Percentiles rank a stretch among this genome's conserved stretches.
Conservation (phyloP, 1,140 invertebrate genomes). For the Tetragnatha versicolor region DNA sequence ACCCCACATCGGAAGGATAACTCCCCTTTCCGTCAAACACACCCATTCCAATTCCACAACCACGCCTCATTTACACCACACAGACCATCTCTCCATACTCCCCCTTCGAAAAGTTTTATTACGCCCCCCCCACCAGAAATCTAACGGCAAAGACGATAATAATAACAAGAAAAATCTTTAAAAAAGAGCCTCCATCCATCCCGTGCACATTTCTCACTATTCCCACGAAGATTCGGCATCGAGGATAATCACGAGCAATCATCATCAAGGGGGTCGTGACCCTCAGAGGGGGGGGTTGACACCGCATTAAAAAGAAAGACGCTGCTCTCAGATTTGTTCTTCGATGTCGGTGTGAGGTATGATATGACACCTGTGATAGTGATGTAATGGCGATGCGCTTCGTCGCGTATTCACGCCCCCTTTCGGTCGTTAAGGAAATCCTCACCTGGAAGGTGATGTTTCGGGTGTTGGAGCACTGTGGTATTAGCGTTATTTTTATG, state of each 20-base stretch:
- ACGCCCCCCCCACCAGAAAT: too few relatives aligned
- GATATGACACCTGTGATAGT: not conserved
- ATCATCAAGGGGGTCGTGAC: conserved; percentile 33
- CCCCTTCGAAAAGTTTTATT: not conserved
- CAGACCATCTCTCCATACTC: not conserved
- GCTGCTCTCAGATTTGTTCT: not conserved
- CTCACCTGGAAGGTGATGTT: conserved; percentile 22
- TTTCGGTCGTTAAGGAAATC: conserved; percentile 28
- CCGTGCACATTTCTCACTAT: not conserved
- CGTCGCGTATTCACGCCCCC: conserved; percentile 16
- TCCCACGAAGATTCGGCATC: too few relatives aligned
- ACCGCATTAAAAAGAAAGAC: not conserved
- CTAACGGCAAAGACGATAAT: conserved; percentile 1
- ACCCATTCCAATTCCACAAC: not conserved
- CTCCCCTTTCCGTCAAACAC: not conserved
- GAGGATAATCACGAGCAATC: conserved; percentile 17
- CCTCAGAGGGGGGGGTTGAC: not conserved
- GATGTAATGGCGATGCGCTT: conserved; percentile 2
- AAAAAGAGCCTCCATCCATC: not conserved
- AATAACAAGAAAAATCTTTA: conserved; percentile 1
- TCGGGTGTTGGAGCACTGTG: not conserved
- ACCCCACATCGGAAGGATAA: not conserved
- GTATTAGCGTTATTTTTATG: too few relatives aligned
- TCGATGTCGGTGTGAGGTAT: not conserved
- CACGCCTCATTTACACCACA: not conserved